Evolutionary conservation across 2,113 vertebrate species (phyloP), one percentile per base, ranked within the genome.

Genomic region (Notothenia coriiceps): DNA sequence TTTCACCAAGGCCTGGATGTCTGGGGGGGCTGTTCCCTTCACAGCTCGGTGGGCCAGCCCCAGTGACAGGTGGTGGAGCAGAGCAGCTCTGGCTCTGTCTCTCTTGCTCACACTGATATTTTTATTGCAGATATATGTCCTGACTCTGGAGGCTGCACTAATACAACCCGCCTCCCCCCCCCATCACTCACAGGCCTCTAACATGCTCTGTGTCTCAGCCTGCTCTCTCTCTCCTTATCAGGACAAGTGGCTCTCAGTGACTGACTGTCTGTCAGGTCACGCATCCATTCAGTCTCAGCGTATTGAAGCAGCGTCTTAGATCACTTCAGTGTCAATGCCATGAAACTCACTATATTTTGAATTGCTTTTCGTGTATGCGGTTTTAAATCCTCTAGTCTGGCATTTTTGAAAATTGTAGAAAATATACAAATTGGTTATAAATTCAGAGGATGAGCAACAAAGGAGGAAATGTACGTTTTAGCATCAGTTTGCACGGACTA

Each of bases 1-100:
- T 40, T 40, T 40, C 5, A 40, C 35, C 5, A 40, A 40, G 35
- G 35, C 35, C 35, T 40, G 35, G 35, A 40, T 40, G 35, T 40
- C 7, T 6, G 35, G 6, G 7, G 5, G 35, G 35, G 35, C 35
- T 40, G 35, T 6, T 7, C 35, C 35, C 35, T 7, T 40, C 35
- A 5, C 35, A 40, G 35, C 35, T 40, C 35, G 35, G 29, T 40
- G 7, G 35, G 35, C 35, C 35, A 40, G 35, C 35, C 5, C 5
- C 35, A 40, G 35, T 40, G 35, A 40, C 35, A 40, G 86, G 90
- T 88, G 89, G 81, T 67, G 79, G 83, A 70, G 80, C 33, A 1
- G 65, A 72, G 87, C 85, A 81, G 81, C 85, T 86, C 76, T 84
- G 73, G 81, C 74, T 44, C 67, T 75, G 83, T 83, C 86, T 80